Evolutionary conservation across 2,113 vertebrate genomes (phyloP), one percentile per base, ranked within the genome.

Genomic region (Silurus glanis): DNA sequence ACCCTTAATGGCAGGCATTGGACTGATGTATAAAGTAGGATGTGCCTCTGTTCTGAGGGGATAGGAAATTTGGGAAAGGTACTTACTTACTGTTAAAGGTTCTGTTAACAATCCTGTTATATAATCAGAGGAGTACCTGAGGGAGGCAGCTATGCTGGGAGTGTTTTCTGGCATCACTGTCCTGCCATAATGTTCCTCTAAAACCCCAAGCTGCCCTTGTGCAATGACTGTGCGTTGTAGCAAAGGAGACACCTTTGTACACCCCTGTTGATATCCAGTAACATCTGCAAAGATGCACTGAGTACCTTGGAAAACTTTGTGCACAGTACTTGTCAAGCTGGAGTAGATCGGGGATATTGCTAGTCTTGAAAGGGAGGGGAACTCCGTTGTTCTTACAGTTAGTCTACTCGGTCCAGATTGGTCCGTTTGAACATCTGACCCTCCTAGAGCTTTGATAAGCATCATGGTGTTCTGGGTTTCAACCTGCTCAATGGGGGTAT

Each of bases 371-470:
- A 58, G 55, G 45, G 69, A 55, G 72, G 28, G 66, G 19, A 12
- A 79, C 58, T 82, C 86, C 75, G 49, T 37, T 72, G 84, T 89
- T 80, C 87, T 86, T 25, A 25, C 55, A 25, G 69, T 69, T 13
- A 76, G 51, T 74, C 71, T 80, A 62, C 82, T 88, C 75, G 58
- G 62, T 19, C 81, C 72, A 62, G 7, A 45, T 21, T 45, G 74
- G 53, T 76, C n/a, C 45, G 74, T 87, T 51, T 90, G 87, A 80
- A 87, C 53, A 80, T 62, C 49, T 82, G 88, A 83, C 45, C 82
- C 80, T 62, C 21, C 69, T 59, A 14, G 82, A 69, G 62, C 21
- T 78, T 78, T 4, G 61, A 88, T 86, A 61, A 79, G 81, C 72
- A 51, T 53, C 83, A 76, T 71, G 74, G 55, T 87, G 56, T 76